A percentile compares a stretch with the other conserved stretches of the same genome.
Evolutionary conservation across 2,113 vertebrate genomes (phyloP).

Genomic region (Stomatorhinus ivindoensis): DNA sequence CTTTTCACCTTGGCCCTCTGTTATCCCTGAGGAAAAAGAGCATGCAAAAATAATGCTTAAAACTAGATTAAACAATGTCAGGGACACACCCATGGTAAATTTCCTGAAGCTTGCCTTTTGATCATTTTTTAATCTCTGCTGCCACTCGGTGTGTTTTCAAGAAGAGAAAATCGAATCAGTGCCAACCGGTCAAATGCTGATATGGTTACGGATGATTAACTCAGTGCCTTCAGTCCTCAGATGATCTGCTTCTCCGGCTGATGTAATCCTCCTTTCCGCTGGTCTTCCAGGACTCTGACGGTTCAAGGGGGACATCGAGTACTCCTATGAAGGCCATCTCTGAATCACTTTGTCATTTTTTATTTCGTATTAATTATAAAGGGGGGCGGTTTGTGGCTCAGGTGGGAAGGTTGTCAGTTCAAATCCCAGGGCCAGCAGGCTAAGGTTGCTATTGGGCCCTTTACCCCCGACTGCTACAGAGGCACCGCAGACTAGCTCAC

Average conservation of each 20-base stretch:
- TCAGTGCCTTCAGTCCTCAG: neutral
- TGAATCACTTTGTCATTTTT: neutral
- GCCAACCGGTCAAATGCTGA: neutral
- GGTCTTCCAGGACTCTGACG: neutral
- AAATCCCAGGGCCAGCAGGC: neutral
- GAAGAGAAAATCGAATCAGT: neutral
- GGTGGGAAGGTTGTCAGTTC: neutral
- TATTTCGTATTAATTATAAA: neutral
- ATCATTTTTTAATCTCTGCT: neutral
- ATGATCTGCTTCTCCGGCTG: neutral
- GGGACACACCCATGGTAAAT: neutral
- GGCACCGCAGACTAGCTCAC: neutral
- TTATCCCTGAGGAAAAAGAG: neutral
- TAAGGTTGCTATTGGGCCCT: neutral
- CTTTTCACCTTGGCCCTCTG: neutral
- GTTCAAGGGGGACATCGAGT: neutral
- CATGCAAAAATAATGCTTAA: neutral
- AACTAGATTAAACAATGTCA: neutral
- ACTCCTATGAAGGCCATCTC: neutral
- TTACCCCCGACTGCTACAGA: neutral
- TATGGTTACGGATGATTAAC: neutral
- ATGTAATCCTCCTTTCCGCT: neutral
- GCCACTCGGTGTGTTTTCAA: neutral
- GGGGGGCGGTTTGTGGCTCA: neutral
- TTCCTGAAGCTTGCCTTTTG: neutral